Conservation (phyloP, 2,797 vertebrate species). For the Phrynocephalus guinanensis region DNA sequence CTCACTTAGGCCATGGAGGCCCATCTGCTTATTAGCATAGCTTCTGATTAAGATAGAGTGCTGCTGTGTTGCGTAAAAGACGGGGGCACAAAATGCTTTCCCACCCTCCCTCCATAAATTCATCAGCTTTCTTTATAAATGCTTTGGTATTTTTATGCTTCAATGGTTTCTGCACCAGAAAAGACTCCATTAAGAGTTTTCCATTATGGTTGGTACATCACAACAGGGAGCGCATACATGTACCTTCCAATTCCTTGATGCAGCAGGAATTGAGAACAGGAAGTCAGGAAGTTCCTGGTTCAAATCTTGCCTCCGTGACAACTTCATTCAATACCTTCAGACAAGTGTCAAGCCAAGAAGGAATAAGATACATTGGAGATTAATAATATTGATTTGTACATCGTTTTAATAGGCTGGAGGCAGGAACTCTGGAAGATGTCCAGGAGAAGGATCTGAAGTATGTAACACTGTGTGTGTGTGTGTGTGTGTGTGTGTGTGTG, state of each 20-base stretch:
- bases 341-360: neutral
- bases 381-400: neutral
- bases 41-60: neutral
- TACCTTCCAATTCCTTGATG: neutral
- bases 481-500: too few relatives aligned
- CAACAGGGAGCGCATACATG: neutral
- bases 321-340: neutral
- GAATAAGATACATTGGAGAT: neutral
- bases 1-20: conserved; percentile 4
- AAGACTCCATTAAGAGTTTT: neutral
- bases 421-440: neutral
- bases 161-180: neutral
- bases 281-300: neutral
- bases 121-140: neutral
- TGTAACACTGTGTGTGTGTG: too few relatives aligned
- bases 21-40: neutral
- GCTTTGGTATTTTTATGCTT: neutral
- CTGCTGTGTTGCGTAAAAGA: neutral
- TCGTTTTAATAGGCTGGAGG: neutral
- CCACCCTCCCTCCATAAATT: neutral
- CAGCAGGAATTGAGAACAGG: neutral
- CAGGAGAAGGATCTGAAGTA: neutral
- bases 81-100: neutral
- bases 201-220: neutral
- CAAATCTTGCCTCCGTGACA: neutral